Evolutionary conservation across 1,140 invertebrate species (phyloP), one percentile per base, ranked within the genome.

Genomic region (Potamilus streckersoni): DNA sequence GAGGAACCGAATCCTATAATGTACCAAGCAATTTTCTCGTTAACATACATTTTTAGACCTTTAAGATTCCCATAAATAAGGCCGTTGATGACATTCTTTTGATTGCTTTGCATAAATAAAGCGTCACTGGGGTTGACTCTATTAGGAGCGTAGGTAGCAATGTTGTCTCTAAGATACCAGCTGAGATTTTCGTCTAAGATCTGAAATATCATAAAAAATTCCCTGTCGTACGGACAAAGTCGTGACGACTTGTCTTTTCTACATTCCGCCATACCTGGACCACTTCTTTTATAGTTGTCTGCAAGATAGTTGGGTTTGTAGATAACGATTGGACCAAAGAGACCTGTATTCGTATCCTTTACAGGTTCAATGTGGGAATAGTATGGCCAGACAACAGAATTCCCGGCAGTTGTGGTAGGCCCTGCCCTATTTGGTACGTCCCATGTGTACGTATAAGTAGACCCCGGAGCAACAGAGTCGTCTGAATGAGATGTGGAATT

Each of bases 91-190:
- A 74, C 75, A 70, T 84, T 72, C 77, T 79, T 82, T 69, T 67
- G 63, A 72, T 85, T 87, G 55, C 79, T 79, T 60, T 79, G 64
- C 23, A 65, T 60, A 31, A 79, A 80, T 12, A 27, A 16, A 15
- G 38, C 17, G 16, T 82, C 78, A 13, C 16, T 49, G 4, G 31
- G 17, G 56, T 71, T 69, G 0, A 67, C 72, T 59, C 80, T 70
- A 5, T 76, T 80, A 6, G 83, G 82, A 0, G 83, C 83, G 38
- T 69, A 80, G 15, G 64, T 79, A 38, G 16, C 5, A 23, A 84
- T 78, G 74, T 87, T 88, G 20, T 87, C 79, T 31, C 76, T 38
- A 15, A 87, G 66, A 55, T 86, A 86, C 83, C 82, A 85, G 73
- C 85, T 86, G 49, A 78, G 59, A 60, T 83, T 85, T 80, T 88